Evolutionary conservation across 2,113 vertebrate genomes (phyloP).

Genomic region (Cariama cristata): DNA sequence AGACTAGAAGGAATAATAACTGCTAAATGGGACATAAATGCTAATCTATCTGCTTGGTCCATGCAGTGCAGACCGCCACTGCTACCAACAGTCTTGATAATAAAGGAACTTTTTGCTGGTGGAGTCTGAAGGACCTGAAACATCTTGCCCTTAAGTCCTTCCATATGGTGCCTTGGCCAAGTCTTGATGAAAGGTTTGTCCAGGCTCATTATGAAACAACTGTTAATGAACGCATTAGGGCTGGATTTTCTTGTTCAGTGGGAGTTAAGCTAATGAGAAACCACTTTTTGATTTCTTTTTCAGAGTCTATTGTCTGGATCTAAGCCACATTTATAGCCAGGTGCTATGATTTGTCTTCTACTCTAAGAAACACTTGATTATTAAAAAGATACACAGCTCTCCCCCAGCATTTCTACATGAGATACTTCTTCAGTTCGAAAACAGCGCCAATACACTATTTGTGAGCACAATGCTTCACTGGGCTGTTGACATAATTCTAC

Average conservation of each 20-base stretch:
- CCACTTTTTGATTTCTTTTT: background rate
- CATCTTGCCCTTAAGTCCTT: background rate
- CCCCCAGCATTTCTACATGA: background rate
- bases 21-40: background rate
- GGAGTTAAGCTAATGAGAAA: background rate
- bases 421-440: background rate
- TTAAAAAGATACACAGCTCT: background rate
- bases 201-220: background rate
- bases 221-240: background rate
- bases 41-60: background rate
- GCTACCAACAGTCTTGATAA: background rate
- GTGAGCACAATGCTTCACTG: background rate
- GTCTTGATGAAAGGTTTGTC: background rate
- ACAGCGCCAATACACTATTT: background rate
- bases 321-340: background rate
- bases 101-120: background rate
- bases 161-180: background rate
- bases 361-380: background rate
- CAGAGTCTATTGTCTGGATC: background rate
- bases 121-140: background rate
- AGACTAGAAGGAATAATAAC: background rate
- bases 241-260: background rate
- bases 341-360: background rate
- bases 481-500: background rate
- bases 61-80: background rate